phyloP scores from a whole-genome alignment of 2,888 invertebrate species.

The Myopa testacea region DNA sequence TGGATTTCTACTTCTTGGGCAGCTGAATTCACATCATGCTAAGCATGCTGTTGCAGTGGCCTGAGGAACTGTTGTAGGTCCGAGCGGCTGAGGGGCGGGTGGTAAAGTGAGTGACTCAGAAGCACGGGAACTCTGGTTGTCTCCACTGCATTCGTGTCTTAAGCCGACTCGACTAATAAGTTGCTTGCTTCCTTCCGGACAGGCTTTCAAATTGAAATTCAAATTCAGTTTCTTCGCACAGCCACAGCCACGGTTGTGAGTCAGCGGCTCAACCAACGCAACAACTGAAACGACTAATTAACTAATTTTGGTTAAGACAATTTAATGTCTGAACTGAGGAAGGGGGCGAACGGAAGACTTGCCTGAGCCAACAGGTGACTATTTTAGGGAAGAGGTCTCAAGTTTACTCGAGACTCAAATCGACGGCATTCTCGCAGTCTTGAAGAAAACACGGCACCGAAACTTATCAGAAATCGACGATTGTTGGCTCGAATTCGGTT shows the following conservation, averaged over 20 bases:
- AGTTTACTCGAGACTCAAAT: background rate
- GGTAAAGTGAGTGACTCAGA: background rate
- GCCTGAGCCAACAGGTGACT: background rate
- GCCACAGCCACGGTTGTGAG: background rate
- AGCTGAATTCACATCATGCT: background rate
- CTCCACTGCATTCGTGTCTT: background rate
- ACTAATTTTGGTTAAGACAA: background rate
- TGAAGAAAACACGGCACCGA: background rate
- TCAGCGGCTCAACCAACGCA: background rate
- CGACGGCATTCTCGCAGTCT: background rate
- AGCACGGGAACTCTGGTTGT: background rate
- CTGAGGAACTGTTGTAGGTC: background rate
- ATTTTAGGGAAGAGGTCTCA: background rate
- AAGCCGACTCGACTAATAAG: background rate
- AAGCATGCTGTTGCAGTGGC: background rate
- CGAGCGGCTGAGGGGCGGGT: background rate
- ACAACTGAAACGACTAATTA: background rate
- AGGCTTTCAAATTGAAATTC: constrained; percentile 35
- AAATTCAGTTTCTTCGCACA: constrained; percentile 30
- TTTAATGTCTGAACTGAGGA: background rate
- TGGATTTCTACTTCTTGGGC: background rate
- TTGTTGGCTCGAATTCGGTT: too few species aligned
- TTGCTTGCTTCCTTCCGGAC: constrained; percentile 39
- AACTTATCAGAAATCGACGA: too few species aligned
- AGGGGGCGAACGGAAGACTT: background rate